phyloP scores from a whole-genome alignment of 2,797 vertebrate species.

The Helostoma temminkii region DNA sequence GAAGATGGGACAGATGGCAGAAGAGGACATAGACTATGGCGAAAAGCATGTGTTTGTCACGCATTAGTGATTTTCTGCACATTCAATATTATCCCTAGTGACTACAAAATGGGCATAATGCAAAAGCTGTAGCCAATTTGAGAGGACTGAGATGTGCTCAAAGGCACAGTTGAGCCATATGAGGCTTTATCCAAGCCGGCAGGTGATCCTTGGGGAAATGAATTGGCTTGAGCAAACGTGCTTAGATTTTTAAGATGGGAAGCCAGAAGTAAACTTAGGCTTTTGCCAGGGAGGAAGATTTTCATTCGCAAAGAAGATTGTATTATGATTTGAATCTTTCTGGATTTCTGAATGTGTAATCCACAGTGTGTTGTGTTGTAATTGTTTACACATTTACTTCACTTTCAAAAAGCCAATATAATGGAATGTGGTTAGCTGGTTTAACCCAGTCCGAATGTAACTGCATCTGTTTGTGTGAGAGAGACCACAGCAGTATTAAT shows the following conservation, averaged over 20 bases:
- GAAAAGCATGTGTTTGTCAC: conserved; percentile 75
- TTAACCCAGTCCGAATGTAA: conserved; percentile 30
- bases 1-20: background rate
- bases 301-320: background rate
- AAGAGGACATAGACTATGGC: conserved; percentile 68
- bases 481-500: conserved; percentile 1
- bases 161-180: conserved; percentile 32
- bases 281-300: background rate
- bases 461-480: conserved; percentile 2
- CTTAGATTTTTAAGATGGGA: conserved; percentile 23
- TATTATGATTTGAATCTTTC: background rate
- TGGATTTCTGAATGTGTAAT: conserved; percentile 30
- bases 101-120: background rate
- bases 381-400: background rate
- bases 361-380: conserved; percentile 24
- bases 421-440: conserved; percentile 40
- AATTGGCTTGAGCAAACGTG: conserved; percentile 34
- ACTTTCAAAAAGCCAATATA: background rate
- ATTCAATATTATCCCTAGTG: background rate
- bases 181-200: conserved; percentile 41
- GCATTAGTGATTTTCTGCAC: conserved; percentile 58
- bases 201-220: conserved; percentile 52
- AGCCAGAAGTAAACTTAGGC: conserved; percentile 18
- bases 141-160: conserved; percentile 21
- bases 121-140: conserved; percentile 9